A percentile compares a stretch with the other conserved stretches of the same genome.
Conservation (phyloP, 2,113 vertebrate species). For the Neotragus moschatus region DNA sequence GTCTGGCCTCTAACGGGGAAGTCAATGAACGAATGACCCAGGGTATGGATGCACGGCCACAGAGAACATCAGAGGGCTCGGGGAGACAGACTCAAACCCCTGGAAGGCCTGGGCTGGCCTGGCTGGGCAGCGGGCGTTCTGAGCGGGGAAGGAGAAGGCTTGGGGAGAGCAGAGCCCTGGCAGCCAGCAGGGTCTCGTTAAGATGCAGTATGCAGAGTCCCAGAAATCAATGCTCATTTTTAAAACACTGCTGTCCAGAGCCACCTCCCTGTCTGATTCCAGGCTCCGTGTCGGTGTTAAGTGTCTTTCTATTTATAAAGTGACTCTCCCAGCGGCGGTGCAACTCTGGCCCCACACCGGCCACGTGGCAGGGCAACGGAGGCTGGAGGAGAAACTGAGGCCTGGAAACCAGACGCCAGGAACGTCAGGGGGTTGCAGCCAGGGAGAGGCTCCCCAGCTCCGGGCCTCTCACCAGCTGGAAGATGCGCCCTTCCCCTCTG, state of each 20-base stretch:
- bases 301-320: constrained; percentile 70
- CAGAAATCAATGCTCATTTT: constrained; percentile 61
- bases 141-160: neutral
- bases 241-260: constrained; percentile 27
- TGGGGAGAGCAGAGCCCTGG: neutral
- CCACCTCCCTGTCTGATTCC: constrained; percentile 31
- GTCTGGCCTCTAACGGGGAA: neutral
- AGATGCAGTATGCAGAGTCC: constrained; percentile 16
- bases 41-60: fast-evolving
- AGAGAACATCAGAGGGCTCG: neutral
- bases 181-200: neutral
- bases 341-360: neutral
- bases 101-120: neutral
- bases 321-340: neutral
- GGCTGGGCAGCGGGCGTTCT: neutral
- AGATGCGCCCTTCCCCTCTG: neutral
- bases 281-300: constrained; percentile 47
- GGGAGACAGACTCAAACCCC: neutral
- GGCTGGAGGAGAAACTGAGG: constrained; percentile 57
- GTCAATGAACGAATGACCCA: neutral
- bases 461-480: neutral
- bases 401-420: neutral
- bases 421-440: neutral
- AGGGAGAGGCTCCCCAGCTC: neutral
- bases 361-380: neutral